Evolutionary conservation across 2,888 invertebrate species (phyloP).

Genomic region (Oconnorella tubifera): DNA sequence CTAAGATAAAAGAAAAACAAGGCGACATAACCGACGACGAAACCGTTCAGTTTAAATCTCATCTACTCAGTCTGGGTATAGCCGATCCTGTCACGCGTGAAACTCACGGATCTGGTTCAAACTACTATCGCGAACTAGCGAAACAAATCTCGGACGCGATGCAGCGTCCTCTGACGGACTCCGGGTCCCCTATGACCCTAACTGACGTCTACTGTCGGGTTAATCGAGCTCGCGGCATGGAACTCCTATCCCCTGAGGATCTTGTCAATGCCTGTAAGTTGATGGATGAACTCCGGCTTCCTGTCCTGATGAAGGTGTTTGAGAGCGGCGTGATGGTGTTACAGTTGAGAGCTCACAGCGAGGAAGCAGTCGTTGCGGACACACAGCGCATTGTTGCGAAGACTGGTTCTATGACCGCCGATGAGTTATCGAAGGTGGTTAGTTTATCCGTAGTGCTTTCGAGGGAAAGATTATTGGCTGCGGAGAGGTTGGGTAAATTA

Average conservation of each 20-base stretch:
- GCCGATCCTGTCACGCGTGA: conserved; percentile 96
- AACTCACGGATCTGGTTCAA: conserved; percentile 74
- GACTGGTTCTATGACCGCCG: conserved; percentile 73
- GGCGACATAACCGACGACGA: conserved; percentile 93
- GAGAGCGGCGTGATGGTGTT: conserved; percentile 94
- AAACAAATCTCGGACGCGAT: conserved; percentile 80
- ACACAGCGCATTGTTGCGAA: conserved; percentile 44
- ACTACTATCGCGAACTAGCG: conserved; percentile 79
- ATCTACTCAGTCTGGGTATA: conserved; percentile 92
- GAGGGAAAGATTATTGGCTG: conserved; percentile 78
- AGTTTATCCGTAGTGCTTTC: conserved; percentile 85
- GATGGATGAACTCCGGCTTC: conserved; percentile 52
- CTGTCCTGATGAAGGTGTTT: conserved; percentile 66
- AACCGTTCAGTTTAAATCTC: conserved; percentile 91
- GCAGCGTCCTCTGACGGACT: conserved; percentile 63
- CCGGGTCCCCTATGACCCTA: conserved; percentile 82
- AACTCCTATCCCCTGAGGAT: conserved; percentile 92
- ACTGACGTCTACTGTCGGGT: conserved; percentile 95
- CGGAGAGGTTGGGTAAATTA: conserved; percentile 79
- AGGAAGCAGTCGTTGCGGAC: conserved; percentile 56
- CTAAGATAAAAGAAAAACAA: conserved; percentile 66
- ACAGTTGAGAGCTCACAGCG: conserved; percentile 68
- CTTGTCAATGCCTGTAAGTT: conserved; percentile 78
- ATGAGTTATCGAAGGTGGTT: conserved; percentile 77
- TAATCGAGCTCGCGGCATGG: conserved; percentile 87